phyloP scores from a whole-genome alignment of 2,888 invertebrate genomes.

The Drosophila mayaguana region DNA sequence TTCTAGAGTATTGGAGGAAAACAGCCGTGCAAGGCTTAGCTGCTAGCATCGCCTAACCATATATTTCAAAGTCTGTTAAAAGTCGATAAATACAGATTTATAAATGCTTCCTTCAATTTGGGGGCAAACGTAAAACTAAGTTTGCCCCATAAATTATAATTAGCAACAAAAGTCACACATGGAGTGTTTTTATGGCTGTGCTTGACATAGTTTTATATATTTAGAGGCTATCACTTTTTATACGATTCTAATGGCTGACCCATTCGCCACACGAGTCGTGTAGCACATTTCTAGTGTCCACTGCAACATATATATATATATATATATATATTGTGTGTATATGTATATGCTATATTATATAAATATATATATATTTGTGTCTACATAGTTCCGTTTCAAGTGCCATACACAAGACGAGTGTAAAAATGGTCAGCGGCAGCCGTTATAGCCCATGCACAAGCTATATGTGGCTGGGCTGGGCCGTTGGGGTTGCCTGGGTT shows the following conservation, averaged over 20 bases:
- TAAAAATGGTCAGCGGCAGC: conserved; percentile 1
- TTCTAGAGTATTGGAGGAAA: background rate
- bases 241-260: conserved; percentile 17
- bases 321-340: conserved; percentile 1
- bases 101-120: conserved; percentile 7
- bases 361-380: conserved; percentile 5
- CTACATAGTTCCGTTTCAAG: conserved; percentile 32
- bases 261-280: conserved; percentile 25
- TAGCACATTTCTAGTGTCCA: conserved; percentile 23
- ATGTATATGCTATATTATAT: background rate
- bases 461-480: conserved; percentile 1
- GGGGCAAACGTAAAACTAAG: background rate
- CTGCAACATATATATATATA: conserved; percentile 18
- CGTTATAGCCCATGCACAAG: conserved; percentile 8
- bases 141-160: conserved; percentile 12
- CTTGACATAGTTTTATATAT: conserved; percentile 14
- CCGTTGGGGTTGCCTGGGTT: background rate
- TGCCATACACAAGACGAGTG: conserved; percentile 22
- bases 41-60: background rate
- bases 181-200: conserved; percentile 6
- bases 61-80: conserved; percentile 1
- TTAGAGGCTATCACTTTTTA: conserved; percentile 25
- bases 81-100: conserved; percentile 2
- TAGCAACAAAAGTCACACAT: conserved; percentile 14
- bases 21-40: background rate